Evolutionary conservation across 2,888 invertebrate genomes (phyloP).

Genomic region (Sipha maydis): DNA sequence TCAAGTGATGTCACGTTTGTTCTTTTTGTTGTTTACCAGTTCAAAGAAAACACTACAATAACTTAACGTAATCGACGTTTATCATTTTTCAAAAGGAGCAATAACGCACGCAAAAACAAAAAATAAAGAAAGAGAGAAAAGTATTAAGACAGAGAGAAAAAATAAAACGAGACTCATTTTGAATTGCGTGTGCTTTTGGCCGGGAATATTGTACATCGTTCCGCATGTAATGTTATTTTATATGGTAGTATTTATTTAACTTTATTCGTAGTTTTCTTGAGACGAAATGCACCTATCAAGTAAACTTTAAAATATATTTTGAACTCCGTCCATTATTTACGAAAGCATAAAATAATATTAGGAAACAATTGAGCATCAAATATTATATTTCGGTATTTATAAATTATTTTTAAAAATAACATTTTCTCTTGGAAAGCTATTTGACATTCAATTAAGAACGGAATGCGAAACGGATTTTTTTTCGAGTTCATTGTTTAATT

Average conservation of each 20-base stretch:
- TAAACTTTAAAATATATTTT: background rate
- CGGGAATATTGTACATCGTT: background rate
- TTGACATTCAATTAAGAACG: too few species aligned
- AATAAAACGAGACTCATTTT: background rate
- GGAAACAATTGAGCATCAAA: background rate
- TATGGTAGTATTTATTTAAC: conserved; percentile 19
- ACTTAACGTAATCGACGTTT: background rate
- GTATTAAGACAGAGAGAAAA: background rate
- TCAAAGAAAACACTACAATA: background rate
- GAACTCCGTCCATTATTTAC: conserved; percentile 1
- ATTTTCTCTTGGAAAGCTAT: too few species aligned
- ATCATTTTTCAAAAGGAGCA: background rate
- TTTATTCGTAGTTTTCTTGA: conserved; percentile 15
- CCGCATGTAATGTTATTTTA: conserved; percentile 9
- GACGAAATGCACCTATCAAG: background rate
- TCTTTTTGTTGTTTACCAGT: background rate
- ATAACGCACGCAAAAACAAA: background rate
- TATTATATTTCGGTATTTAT: background rate
- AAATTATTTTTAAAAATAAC: too few species aligned
- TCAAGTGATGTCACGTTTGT: background rate
- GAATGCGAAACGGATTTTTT: too few species aligned
- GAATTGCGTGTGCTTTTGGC: background rate
- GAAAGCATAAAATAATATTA: background rate
- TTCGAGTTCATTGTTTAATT: too few species aligned
- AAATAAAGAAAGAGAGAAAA: background rate